Conservation (phyloP, 2,113 vertebrate genomes). For the Oreocharis arfaki region DNA sequence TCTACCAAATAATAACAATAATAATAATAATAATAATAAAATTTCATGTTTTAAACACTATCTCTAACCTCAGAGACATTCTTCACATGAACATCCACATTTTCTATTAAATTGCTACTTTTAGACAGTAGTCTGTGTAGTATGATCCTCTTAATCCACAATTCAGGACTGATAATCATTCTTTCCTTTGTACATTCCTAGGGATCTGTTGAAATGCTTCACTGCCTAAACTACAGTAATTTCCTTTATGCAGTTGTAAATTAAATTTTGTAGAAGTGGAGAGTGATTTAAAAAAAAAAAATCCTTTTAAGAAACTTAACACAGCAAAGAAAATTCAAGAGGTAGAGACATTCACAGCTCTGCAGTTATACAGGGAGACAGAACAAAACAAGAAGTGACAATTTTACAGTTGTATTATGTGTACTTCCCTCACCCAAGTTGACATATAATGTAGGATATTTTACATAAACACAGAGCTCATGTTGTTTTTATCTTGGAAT, state of each 20-base stretch:
- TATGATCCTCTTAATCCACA: conserved; percentile 51
- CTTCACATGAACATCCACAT: neutral
- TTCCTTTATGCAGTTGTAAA: conserved; percentile 44
- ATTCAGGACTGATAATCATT: conserved; percentile 24
- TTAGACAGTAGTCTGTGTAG: neutral
- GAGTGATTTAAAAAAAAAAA: neutral
- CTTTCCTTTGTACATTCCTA: conserved; percentile 27
- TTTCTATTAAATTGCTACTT: conserved; percentile 39
- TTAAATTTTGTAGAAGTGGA: conserved; percentile 40
- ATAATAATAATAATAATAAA: neutral
- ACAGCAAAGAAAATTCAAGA: conserved; percentile 17
- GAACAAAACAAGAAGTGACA: neutral
- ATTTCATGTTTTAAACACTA: neutral
- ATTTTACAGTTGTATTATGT: neutral
- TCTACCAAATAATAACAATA: neutral
- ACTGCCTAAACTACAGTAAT: conserved; percentile 49
- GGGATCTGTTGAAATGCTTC: conserved; percentile 46
- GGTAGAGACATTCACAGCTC: neutral
- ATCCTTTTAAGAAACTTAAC: conserved; percentile 23
- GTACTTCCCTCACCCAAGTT: neutral
- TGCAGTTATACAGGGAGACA: neutral
- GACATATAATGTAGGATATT: neutral
- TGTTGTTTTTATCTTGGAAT: neutral
- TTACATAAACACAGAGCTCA: neutral
- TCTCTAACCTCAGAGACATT: conserved; percentile 3